These are phyloP conservation scores for Anomalospiza imberbis DNA, from an alignment of 2,797 vertebrate species.

Conservation along the genomic window DNA sequence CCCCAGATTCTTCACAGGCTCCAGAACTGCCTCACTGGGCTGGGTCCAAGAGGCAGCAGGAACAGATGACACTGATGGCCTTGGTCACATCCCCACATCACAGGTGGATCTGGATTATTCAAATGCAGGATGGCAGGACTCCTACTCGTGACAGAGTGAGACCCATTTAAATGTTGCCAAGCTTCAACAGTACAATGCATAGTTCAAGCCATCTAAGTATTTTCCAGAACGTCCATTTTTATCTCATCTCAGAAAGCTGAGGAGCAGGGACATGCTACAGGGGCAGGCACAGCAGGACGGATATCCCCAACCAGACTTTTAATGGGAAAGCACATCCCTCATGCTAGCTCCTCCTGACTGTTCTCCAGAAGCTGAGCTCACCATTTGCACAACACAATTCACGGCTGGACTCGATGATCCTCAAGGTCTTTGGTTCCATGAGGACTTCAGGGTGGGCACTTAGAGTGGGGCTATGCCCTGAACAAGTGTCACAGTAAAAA, in stretches of 20 bases:
- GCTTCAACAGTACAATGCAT: not conserved
- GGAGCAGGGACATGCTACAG: not conserved
- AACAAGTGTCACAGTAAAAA: not conserved
- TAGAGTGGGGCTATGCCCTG: no score
- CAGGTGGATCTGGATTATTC: not conserved
- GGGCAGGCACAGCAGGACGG: not conserved
- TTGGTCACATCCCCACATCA: not conserved
- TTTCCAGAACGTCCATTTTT: not conserved
- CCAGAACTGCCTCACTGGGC: not conserved
- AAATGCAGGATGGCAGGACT: not conserved
- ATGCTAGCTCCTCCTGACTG: not conserved
- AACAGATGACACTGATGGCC: not conserved
- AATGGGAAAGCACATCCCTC: not conserved
- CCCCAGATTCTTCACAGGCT: not conserved
- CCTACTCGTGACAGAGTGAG: fast-evolving
- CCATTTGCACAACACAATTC: not conserved
- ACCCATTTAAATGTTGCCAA: not conserved
- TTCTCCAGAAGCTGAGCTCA: not conserved
- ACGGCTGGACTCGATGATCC: fast-evolving
- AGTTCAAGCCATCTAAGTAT: not conserved
- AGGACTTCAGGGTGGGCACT: not conserved
- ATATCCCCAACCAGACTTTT: not conserved
- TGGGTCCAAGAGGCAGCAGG: not conserved
- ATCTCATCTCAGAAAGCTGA: not conserved
- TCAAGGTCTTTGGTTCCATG: not conserved